Evolutionary conservation across 1,140 invertebrate species (phyloP).

Genomic region (Lordiphosa stackelbergi): DNA sequence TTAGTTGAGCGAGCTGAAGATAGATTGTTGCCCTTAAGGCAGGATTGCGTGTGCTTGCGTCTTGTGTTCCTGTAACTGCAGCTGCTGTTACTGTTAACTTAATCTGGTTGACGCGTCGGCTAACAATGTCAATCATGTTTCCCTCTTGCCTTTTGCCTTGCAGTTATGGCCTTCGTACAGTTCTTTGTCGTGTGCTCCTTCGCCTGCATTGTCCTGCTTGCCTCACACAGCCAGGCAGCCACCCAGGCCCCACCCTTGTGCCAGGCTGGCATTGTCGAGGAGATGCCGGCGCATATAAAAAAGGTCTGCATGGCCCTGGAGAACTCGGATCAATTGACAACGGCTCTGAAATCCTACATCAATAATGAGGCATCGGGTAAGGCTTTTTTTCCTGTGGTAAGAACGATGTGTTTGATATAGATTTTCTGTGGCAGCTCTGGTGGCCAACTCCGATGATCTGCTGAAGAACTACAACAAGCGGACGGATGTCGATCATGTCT

Average conservation of each 20-base stretch:
- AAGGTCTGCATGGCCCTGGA: constrained; percentile 74
- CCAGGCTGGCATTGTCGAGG: constrained; percentile 66
- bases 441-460: constrained; percentile 67
- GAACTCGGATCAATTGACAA: constrained; percentile 70
- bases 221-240: constrained; percentile 31
- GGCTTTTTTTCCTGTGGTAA: background rate
- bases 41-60: constrained; percentile 2
- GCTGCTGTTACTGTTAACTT: constrained; percentile 13
- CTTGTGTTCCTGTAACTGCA: constrained; percentile 6
- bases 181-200: constrained; percentile 48
- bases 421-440: constrained; percentile 46
- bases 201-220: constrained; percentile 47
- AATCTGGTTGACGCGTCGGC: constrained; percentile 24
- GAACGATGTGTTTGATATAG: background rate
- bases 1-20: constrained; percentile 14
- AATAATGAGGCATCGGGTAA: constrained; percentile 75
- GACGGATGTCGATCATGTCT: constrained; percentile 87
- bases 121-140: constrained; percentile 31
- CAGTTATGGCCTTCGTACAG: constrained; percentile 65
- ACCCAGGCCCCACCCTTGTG: constrained; percentile 59
- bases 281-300: constrained; percentile 72
- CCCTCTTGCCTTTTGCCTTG: constrained; percentile 9
- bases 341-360: constrained; percentile 71
- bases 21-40: constrained; percentile 13
- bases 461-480: constrained; percentile 81